Conservation (phyloP, 2,888 invertebrate species). For the Pycnomerus fuliginosus region DNA sequence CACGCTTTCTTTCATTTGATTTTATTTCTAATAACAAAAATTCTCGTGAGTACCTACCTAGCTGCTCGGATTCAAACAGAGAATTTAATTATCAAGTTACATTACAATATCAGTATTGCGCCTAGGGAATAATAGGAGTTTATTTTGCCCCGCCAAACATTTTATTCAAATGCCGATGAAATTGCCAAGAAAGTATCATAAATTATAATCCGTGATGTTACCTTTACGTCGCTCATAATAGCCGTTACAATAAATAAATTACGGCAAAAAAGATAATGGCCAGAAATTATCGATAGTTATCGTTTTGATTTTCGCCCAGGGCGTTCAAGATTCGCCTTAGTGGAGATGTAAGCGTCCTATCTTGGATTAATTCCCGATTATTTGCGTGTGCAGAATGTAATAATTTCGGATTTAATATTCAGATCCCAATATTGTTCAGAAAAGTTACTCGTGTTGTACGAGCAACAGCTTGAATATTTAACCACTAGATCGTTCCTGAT, state of each 20-base stretch:
- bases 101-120: conserved; percentile 8
- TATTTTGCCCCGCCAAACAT: conserved; percentile 1
- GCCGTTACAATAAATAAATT: conserved; percentile 24
- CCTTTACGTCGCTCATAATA: conserved; percentile 21
- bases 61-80: no score
- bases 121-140: conserved; percentile 13
- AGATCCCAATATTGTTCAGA: conserved; percentile 51
- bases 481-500: conserved; percentile 52
- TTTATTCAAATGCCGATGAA: conserved; percentile 6
- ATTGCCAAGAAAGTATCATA: conserved; percentile 9
- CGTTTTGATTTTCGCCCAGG: conserved; percentile 35
- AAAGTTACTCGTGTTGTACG: conserved; percentile 44
- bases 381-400: conserved; percentile 46
- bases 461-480: conserved; percentile 51
- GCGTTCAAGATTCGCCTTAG: conserved; percentile 36
- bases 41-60: no score
- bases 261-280: conserved; percentile 26
- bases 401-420: conserved; percentile 51
- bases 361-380: conserved; percentile 38
- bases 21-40: no score
- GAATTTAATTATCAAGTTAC: no score
- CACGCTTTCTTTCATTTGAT: conserved; percentile 13
- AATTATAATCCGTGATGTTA: conserved; percentile 13
- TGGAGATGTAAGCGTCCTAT: conserved; percentile 32
- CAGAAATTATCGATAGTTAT: conserved; percentile 43